Evolutionary conservation across 2,113 vertebrate species (phyloP), one percentile per base, ranked within the genome.

Genomic region (Delphinus delphis): DNA sequence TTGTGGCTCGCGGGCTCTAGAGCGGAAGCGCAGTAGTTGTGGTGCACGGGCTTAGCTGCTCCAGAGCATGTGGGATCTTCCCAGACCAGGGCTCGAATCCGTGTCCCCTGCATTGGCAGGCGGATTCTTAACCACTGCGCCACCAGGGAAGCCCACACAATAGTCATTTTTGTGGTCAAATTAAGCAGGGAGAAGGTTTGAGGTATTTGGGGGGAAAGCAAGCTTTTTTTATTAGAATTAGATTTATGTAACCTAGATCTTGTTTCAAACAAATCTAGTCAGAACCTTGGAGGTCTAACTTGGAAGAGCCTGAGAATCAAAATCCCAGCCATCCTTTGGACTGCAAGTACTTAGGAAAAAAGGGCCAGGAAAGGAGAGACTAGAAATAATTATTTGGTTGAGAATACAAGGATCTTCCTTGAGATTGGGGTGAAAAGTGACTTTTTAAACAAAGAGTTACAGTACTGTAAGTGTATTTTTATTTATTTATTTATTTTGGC

Each of bases 191-290:
- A 53, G 73, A 97, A 95, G 50, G 63, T n/a, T 58, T 86, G 53
- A 96, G 82, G 20, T 97, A 14, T 96, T 96, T 73, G 87, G 76
- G 81, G 18, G 53, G 1, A 25, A 82, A 79, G 15, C 73, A 81
- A 91, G 11, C 10, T 17, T 33, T 97, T 96, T 94, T 90, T 17
- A 84, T 96, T 97, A 96, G 74, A 97, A 79, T 23, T 80, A 93
- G 63, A 80, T 95, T 98, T 90, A 63, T 95, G 21, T 63, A 88
- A 93, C 58, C 50, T 67, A 21, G 85, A 97, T 55, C 5, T 93
- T 83, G 44, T 93, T 97, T 98, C 44, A 89, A 96, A 96, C 25
- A 44, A 18, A 88, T 88, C n/a, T 96, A 67, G 92, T 83, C 79
- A 90, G n/a, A 77, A 96, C 36, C 50, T 86, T 77, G 23, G 55